Evolutionary conservation across 2,113 vertebrate species (phyloP), one percentile per base, ranked within the genome.

Genomic region (Haemorhous mexicanus): DNA sequence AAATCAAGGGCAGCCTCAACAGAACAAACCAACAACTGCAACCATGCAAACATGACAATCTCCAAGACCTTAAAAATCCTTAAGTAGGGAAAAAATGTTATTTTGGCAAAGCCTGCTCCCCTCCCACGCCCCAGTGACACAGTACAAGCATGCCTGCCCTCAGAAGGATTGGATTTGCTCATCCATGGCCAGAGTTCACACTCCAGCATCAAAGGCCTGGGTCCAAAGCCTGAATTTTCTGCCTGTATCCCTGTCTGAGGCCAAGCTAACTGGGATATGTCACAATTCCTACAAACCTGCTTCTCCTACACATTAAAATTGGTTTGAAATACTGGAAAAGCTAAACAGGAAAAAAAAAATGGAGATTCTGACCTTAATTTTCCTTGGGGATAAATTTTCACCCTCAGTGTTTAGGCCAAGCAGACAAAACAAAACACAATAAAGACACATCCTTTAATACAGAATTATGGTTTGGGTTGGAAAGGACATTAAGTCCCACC

Each of bases 401-500:
- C 13, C 21, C n/a, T 43, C 63, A 33, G 20, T 37, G 22, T 37
- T 82, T 37, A 85, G 46, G 37, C 37, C 43, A 66, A 56, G 24
- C 21, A 84, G 32, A 63, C 47, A 43, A 67, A 93, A 41, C 7
- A 47, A 59, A 89, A 46, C 3, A 9, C 2, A 64, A 41, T 7
- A 39, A 69, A 56, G 21, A 35, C 23, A 49, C 5, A 2, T 77
- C 18, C 49, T 52, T 78, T 35, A 62, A 66, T 16, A 18, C 0
- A 24, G 64, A 70, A 39, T n/a, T 28, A n/a, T 41, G 28, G 33
- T 30, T 62, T 78, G 64, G 16, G 13, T 39, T 28, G 23, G 39
- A 7, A 70, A 47, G 73, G 56, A 39, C 6, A 4, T n/a, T 9
- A 62, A 62, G 70, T 1, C 23, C 3, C 74, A 22, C 0, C 55